Evolutionary conservation across 2,888 invertebrate genomes (phyloP).

Genomic region (Drosophila percnosoma): DNA sequence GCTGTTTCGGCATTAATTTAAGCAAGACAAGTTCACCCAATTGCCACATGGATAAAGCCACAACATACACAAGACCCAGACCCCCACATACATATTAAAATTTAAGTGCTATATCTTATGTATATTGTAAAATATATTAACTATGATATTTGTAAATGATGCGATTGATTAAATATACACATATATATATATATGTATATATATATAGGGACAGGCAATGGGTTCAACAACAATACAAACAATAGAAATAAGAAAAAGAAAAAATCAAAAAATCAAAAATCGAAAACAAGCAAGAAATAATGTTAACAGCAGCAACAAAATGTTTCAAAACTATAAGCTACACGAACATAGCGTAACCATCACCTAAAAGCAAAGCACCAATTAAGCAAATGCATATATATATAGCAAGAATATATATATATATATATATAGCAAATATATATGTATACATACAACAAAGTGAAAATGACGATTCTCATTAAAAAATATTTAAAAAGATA

Average conservation of each 20-base stretch:
- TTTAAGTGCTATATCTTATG: slow-evolving; percentile 43
- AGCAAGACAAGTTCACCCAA: not conserved
- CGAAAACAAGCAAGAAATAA: slow-evolving; percentile 15
- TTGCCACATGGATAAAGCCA: not conserved
- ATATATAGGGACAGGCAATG: slow-evolving; percentile 13
- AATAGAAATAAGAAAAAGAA: not conserved
- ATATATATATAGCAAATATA: not conserved
- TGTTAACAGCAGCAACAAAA: slow-evolving; percentile 64
- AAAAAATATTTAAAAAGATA: slow-evolving; percentile 27
- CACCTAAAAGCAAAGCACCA: slow-evolving; percentile 39
- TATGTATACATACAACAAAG: slow-evolving; percentile 8
- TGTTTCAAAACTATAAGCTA: slow-evolving; percentile 61
- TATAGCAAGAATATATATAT: not conserved
- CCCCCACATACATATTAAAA: slow-evolving; percentile 3
- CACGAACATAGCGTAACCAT: slow-evolving; percentile 39
- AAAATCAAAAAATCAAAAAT: slow-evolving; percentile 1
- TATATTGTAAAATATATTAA: slow-evolving; percentile 57
- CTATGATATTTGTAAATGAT: slow-evolving; percentile 39
- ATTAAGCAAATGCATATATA: slow-evolving; percentile 36
- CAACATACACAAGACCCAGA: not conserved
- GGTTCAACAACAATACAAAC: slow-evolving; percentile 16
- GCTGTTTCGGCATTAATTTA: slow-evolving; percentile 8
- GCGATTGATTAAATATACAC: not conserved
- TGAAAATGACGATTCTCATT: slow-evolving; percentile 64
- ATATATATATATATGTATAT: not conserved